These are phyloP conservation scores for Acipenser ruthenus DNA, from an alignment of 2,797 vertebrate species.

Conservation along the genomic window DNA sequence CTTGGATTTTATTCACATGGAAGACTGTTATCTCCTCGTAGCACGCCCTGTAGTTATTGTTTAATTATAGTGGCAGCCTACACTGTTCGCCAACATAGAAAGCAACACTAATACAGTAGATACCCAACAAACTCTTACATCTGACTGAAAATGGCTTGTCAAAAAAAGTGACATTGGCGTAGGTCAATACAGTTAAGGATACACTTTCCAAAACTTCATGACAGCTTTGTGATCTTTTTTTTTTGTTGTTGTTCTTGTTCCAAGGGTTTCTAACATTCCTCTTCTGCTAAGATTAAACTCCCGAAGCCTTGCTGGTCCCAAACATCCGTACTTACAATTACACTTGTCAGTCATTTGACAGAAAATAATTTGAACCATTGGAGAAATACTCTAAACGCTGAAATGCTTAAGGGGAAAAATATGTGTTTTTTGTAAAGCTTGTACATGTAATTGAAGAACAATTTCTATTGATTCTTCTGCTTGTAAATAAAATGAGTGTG, in stretches of 20 bases:
- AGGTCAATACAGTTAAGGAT: slow-evolving; percentile 35
- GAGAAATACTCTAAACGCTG: slow-evolving; percentile 59
- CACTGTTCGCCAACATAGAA: no score
- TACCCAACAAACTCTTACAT: slow-evolving; percentile 11
- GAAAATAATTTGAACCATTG: slow-evolving; percentile 54
- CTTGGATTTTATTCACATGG: no score
- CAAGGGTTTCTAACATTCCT: not conserved
- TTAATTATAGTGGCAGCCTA: no score
- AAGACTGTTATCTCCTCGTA: no score
- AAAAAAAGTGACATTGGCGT: slow-evolving; percentile 24
- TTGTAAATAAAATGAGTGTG: slow-evolving; percentile 61
- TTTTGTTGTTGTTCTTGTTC: not conserved
- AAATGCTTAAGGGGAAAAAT: slow-evolving; percentile 54
- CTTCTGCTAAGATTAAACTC: no score
- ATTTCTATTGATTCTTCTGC: slow-evolving; percentile 56
- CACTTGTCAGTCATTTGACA: slow-evolving; percentile 65
- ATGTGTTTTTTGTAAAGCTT: slow-evolving; percentile 56
- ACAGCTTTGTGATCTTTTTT: slow-evolving; percentile 35
- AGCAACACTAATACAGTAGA: no score
- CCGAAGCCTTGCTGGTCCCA: slow-evolving; percentile 41
- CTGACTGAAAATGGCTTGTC: slow-evolving; percentile 24
- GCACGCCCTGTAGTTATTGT: no score
- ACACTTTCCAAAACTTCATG: slow-evolving; percentile 35
- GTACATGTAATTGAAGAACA: slow-evolving; percentile 55
- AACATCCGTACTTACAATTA: slow-evolving; percentile 52